Evolutionary conservation across 2,797 vertebrate species (phyloP).

Genomic region (Selene dorsalis): DNA sequence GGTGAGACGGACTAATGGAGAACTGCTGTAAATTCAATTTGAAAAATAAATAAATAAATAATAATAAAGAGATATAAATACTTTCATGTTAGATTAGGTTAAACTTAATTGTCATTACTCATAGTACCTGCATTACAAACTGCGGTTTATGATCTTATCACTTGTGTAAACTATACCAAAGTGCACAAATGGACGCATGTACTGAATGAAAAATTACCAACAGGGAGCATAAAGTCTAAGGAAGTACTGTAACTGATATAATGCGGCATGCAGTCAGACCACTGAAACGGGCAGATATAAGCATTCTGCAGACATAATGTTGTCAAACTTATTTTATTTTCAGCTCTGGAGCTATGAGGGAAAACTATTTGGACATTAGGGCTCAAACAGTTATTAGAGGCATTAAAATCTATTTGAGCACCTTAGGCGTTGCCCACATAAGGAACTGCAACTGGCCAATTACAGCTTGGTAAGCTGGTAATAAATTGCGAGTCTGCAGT

Average conservation of each 20-base stretch:
- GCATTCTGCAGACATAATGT: background rate
- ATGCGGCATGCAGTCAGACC: background rate
- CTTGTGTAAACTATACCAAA: background rate
- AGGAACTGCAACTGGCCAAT: slow-evolving; percentile 49
- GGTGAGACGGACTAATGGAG: background rate
- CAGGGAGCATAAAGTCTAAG: background rate
- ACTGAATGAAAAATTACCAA: background rate
- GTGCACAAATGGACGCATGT: background rate
- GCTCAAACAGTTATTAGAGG: slow-evolving; percentile 5
- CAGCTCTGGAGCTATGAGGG: slow-evolving; percentile 5
- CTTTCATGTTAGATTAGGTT: background rate
- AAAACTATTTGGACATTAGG: slow-evolving; percentile 14
- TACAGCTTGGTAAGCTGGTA: slow-evolving; percentile 35
- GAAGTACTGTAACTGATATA: background rate
- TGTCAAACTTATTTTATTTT: slow-evolving; percentile 3
- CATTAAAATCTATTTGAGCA: slow-evolving; percentile 12
- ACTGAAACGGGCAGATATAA: background rate
- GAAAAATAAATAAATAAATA: too few species aligned
- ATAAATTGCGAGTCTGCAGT: slow-evolving; percentile 52
- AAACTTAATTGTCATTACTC: background rate
- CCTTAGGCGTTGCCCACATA: slow-evolving; percentile 20
- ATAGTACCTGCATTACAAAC: background rate
- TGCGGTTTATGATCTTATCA: background rate
- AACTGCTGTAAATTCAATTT: background rate
- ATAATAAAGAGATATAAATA: too few species aligned